Conservation (phyloP, 1,140 invertebrate genomes). For the Leptinotarsa texana region DNA sequence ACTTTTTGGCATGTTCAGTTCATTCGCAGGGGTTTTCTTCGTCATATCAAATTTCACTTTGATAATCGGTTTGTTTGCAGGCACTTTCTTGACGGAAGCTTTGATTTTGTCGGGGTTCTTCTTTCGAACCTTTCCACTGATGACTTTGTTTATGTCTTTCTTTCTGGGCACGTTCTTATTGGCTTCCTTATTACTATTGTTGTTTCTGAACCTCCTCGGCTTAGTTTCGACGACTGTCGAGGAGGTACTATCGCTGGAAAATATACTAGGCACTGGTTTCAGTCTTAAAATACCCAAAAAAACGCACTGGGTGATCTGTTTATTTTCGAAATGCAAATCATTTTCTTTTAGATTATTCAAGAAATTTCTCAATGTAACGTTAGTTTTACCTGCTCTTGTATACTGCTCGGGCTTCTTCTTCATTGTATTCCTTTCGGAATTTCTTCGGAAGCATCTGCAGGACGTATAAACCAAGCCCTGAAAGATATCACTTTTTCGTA, state of each 20-base stretch:
- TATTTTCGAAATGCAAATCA: constrained; percentile 26
- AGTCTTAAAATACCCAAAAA: constrained; percentile 33
- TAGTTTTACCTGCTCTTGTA: constrained; percentile 25
- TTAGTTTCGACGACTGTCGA: constrained; percentile 14
- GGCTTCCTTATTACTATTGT: constrained; percentile 23
- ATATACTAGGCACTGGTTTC: constrained; percentile 33
- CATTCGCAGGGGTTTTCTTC: neutral
- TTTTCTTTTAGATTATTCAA: constrained; percentile 30
- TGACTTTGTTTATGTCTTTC: constrained; percentile 23
- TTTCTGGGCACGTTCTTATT: constrained; percentile 19
- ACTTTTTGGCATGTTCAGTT: neutral
- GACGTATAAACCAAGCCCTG: constrained; percentile 21
- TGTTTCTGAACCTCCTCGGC: constrained; percentile 15
- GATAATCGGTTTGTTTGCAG: constrained; percentile 12
- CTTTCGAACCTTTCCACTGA: constrained; percentile 22
- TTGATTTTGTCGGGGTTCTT: constrained; percentile 22
- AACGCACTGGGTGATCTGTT: constrained; percentile 33
- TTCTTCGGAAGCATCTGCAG: neutral
- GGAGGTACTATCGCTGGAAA: constrained; percentile 19
- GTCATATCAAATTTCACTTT: constrained; percentile 20
- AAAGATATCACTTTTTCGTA: constrained; percentile 14
- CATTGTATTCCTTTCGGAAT: constrained; percentile 21
- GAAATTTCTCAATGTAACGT: constrained; percentile 17
- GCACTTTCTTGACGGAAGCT: constrained; percentile 24
- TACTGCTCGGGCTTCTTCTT: constrained; percentile 26